Percentiles rank a stretch among this genome's conserved stretches.
Evolutionary conservation across 1,140 invertebrate species (phyloP).

Genomic region (Drosophila grimshawi): DNA sequence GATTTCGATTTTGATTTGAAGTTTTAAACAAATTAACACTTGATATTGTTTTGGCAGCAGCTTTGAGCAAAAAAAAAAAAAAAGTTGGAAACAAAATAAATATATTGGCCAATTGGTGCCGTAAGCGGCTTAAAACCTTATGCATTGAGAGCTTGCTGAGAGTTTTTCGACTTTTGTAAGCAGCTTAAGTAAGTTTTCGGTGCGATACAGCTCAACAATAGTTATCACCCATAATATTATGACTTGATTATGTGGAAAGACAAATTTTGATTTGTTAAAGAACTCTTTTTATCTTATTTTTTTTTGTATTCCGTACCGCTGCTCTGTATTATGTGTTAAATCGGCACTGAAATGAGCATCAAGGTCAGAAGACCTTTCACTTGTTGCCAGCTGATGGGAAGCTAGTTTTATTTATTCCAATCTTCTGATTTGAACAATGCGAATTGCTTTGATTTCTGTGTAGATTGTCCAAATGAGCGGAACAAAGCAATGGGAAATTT

Average conservation of each 20-base stretch:
- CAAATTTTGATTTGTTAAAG: conserved; percentile 74
- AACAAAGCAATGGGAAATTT: conserved; percentile 25
- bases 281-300: conserved; percentile 20
- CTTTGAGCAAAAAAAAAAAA: conserved; percentile 5
- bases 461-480: conserved; percentile 40
- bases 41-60: conserved; percentile 51
- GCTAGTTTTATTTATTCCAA: conserved; percentile 16
- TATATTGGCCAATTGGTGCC: conserved; percentile 44
- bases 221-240: conserved; percentile 74
- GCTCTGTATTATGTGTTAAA: conserved; percentile 82
- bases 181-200: conserved; percentile 36
- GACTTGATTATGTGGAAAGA: conserved; percentile 81
- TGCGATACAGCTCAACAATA: conserved; percentile 38
- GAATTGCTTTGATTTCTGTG: conserved; percentile 40
- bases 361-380: conserved; percentile 72
- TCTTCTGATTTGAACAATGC: conserved; percentile 40
- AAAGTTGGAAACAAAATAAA: not conserved
- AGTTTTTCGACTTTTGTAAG: conserved; percentile 33
- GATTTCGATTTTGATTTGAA: conserved; percentile 41
- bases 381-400: conserved; percentile 49
- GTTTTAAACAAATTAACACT: conserved; percentile 76
- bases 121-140: conserved; percentile 37
- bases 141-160: conserved; percentile 23
- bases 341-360: conserved; percentile 53
- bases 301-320: conserved; percentile 41